A percentile compares a stretch with the other conserved stretches of the same genome.
Conservation (phyloP, 2,113 vertebrate species). For the Nansenia antarctica region DNA sequence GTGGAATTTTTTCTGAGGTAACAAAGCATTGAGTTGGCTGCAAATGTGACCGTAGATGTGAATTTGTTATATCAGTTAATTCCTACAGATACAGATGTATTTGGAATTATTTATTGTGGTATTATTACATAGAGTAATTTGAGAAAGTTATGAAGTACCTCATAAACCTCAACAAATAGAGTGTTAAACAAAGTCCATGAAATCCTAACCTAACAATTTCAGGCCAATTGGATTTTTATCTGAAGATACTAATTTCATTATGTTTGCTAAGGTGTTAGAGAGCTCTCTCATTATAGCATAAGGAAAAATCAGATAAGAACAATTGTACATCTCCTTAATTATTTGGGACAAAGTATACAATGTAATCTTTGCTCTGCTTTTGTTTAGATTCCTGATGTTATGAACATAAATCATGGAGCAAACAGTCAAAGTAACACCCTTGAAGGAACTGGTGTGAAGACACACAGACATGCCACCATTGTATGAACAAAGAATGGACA, state of each 20-base stretch:
- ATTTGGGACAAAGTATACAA: not conserved
- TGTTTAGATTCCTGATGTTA: slow-evolving; percentile 35
- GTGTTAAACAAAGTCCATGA: not conserved
- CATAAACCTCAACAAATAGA: not conserved
- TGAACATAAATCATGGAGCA: not conserved
- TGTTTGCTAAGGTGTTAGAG: not conserved
- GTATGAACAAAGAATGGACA: slow-evolving; percentile 49
- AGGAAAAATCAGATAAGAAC: not conserved
- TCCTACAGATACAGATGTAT: slow-evolving; percentile 11
- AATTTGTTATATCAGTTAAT: slow-evolving; percentile 29
- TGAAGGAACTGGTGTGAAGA: slow-evolving; percentile 26
- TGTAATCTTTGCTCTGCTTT: not conserved
- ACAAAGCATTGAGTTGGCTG: not conserved
- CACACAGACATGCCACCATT: slow-evolving; percentile 72
- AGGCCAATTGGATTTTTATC: slow-evolving; percentile 7
- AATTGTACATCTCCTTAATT: not conserved
- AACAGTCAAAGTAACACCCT: not conserved
- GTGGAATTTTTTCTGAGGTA: not conserved
- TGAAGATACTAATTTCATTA: not conserved
- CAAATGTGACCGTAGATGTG: not conserved
- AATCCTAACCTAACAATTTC: slow-evolving; percentile 3
- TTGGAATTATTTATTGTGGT: slow-evolving; percentile 8
- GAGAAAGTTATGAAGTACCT: slow-evolving; percentile 6
- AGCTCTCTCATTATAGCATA: not conserved
- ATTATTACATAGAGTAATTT: slow-evolving; percentile 12